phyloP scores from a whole-genome alignment of 2,888 invertebrate species.

The Aleiodes testaceus region DNA sequence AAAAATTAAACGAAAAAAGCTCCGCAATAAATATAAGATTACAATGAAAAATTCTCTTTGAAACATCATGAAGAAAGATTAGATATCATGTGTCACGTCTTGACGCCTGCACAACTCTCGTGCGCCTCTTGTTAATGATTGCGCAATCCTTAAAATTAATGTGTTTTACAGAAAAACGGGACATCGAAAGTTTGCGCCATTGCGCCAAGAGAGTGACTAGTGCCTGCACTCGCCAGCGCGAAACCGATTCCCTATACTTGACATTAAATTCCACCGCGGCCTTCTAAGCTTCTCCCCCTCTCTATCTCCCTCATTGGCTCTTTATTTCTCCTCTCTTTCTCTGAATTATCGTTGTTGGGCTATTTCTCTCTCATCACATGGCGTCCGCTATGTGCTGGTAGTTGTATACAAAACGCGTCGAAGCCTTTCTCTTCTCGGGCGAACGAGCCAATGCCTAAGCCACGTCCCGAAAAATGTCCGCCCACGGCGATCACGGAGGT shows the following conservation, averaged over 20 bases:
- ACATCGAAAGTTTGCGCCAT: constrained; percentile 52
- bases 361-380: constrained; percentile 39
- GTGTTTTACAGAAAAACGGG: constrained; percentile 52
- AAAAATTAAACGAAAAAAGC: constrained; percentile 38
- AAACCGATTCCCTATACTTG: constrained; percentile 69
- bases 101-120: constrained; percentile 54
- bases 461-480: constrained; percentile 67
- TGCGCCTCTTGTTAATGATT: constrained; percentile 47
- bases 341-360: constrained; percentile 29
- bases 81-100: constrained; percentile 62
- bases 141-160: constrained; percentile 59
- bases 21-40: too few relatives aligned
- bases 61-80: constrained; percentile 56
- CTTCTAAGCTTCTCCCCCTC: constrained; percentile 58
- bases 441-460: constrained; percentile 62
- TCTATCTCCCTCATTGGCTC: constrained; percentile 29
- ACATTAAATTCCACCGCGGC: constrained; percentile 70
- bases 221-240: constrained; percentile 48
- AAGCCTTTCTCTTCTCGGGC: constrained; percentile 65
- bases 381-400: not conserved
- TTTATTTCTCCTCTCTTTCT: constrained; percentile 10
- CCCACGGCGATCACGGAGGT: constrained; percentile 57
- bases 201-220: constrained; percentile 42
- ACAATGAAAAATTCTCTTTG: not conserved
- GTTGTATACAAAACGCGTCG: constrained; percentile 39